Evolutionary conservation across 2,888 invertebrate species (phyloP).

Genomic region (Troides oblongomaculatus): DNA sequence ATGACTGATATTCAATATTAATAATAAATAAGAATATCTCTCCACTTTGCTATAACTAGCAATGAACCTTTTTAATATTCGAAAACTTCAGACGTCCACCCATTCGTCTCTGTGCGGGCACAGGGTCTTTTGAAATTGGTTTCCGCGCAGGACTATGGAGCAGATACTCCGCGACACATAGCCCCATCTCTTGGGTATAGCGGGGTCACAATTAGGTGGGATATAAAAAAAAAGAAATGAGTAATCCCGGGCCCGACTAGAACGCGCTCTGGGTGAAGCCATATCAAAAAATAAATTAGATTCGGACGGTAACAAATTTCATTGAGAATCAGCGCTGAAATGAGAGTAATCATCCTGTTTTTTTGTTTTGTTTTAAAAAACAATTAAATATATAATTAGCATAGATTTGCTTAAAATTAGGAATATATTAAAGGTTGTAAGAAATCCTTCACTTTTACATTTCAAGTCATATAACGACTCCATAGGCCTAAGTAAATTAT

Average conservation of each 20-base stretch:
- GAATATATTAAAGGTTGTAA: no score
- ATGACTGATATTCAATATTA: no score
- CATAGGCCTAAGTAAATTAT: no score
- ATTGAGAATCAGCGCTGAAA: conserved; percentile 16
- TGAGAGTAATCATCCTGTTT: conserved; percentile 1
- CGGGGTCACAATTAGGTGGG: conserved; percentile 67
- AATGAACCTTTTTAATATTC: not conserved
- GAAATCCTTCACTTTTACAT: no score
- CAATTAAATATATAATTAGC: not conserved
- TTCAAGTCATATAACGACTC: no score
- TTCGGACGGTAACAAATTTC: conserved; percentile 26
- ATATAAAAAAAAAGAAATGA: conserved; percentile 58
- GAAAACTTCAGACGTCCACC: conserved; percentile 10
- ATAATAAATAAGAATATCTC: not conserved
- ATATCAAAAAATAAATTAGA: conserved; percentile 27
- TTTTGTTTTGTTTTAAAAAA: conserved; percentile 34
- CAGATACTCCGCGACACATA: conserved; percentile 62
- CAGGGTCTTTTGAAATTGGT: conserved; percentile 71
- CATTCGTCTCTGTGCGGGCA: conserved; percentile 57
- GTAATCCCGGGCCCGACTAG: conserved; percentile 41
- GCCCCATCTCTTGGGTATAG: conserved; percentile 70
- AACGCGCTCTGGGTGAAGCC: conserved; percentile 15
- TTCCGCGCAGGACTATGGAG: conserved; percentile 57
- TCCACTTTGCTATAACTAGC: not conserved
- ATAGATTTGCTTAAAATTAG: not conserved